Percentiles rank a stretch among this genome's conserved stretches.
These are phyloP conservation scores for Drosophila insularis DNA, from an alignment of 1,140 invertebrate genomes.

Conservation along the genomic window DNA sequence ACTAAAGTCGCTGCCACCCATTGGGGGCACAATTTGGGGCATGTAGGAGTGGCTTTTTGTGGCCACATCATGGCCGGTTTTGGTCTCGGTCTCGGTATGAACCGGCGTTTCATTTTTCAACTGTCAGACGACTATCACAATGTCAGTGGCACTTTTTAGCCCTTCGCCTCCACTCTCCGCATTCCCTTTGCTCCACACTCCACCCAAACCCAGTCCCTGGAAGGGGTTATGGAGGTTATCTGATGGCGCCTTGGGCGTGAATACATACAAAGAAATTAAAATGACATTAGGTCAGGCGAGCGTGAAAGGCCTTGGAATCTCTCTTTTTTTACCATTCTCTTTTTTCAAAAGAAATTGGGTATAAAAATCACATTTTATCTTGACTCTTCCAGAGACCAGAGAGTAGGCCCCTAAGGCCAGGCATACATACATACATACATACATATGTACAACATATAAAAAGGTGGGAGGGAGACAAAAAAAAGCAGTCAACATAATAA, in stretches of 20 bases:
- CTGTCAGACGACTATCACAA: constrained; percentile 48
- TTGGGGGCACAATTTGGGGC: constrained; percentile 14
- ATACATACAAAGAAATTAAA: constrained; percentile 64
- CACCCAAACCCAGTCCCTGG: not conserved
- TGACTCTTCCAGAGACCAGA: constrained; percentile 26
- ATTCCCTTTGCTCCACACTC: not conserved
- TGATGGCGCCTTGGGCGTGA: constrained; percentile 46
- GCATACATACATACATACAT: constrained; percentile 9
- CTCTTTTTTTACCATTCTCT: not conserved
- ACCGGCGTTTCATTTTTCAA: constrained; percentile 50
- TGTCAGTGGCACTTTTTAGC: constrained; percentile 46
- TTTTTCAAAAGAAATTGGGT: constrained; percentile 26
- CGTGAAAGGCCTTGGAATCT: constrained; percentile 46
- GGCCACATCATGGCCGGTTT: constrained; percentile 49
- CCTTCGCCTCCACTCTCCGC: not conserved
- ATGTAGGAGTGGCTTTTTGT: constrained; percentile 41
- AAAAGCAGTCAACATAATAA: constrained; percentile 6
- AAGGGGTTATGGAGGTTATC: constrained; percentile 40
- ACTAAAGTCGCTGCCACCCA: constrained; percentile 9
- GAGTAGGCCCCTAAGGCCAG: constrained; percentile 14
- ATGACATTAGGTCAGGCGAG: constrained; percentile 66
- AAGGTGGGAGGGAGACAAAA: not conserved
- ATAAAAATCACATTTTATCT: constrained; percentile 42
- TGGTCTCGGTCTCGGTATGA: not conserved
- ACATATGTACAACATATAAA: not conserved